Base-by-base conservation (phyloP, 2,797 vertebrate species). In the Acipenser transmontanus region DNA sequence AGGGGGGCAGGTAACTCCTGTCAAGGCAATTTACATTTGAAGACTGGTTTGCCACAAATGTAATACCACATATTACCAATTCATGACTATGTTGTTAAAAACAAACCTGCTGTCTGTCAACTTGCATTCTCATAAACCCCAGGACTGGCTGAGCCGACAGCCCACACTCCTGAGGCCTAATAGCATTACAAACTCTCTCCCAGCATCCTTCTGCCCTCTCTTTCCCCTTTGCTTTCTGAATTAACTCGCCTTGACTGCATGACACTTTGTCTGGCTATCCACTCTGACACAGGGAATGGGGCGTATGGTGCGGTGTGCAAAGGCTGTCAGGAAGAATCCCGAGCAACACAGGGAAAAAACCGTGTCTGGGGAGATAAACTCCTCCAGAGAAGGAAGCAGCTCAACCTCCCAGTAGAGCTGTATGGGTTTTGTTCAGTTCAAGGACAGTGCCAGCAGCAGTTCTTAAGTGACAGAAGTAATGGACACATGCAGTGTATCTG, bases 231-330 rank as follows among this genome's bases (percentile, higher is more conserved):
- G 75, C 74, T 59, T 63, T 63, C 68, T 80, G 84, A 88, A 91
- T 88, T 91, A 86, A 87, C 82, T 89, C 81, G 81, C 88, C 85
- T 80, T 84, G 88, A 87, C 82, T 74, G 67, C 76, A 74, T 87
- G 86, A 90, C 87, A 87, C 82, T 73, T 78, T 80, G 80, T 80
- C 75, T 13, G 68, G 78, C 75, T 68, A 75, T 74, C 77, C 5
- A 20, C 48, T 20, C 20, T 61, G 72, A 80, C 72, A 74, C 75
- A 66, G 74, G 78, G 9, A 82, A 76, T 0, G 64, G 85, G 82
- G 87, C 87, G 72, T 81, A 80, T 66, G 71, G 78, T 82, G 78
- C 68, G 71, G 73, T 66, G 66, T 68, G 81, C 79, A 62, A 13
- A 70, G 78, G 69, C 81, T 89, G 87, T 88, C 85, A 86, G 76